These are phyloP conservation scores for Amblyopsis rosae DNA, from an alignment of 2,113 vertebrate genomes.

Conservation along the genomic window DNA sequence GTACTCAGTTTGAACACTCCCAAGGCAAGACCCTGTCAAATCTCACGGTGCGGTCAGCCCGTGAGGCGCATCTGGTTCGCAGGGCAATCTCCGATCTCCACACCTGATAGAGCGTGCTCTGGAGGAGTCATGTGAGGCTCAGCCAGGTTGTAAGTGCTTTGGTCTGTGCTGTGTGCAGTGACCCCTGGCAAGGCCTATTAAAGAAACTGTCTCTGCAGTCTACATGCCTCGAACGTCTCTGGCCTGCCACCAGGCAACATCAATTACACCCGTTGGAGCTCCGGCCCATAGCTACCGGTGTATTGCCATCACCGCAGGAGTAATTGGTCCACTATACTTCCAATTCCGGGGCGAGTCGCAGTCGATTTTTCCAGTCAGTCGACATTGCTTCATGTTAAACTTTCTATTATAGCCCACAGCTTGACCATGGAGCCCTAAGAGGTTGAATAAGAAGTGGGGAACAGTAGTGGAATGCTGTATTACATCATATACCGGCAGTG, in stretches of 20 bases:
- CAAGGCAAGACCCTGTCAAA: no score
- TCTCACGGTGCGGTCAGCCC: no score
- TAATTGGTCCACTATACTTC: conserved; percentile 74
- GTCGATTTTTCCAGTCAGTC: conserved; percentile 68
- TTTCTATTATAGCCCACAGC: conserved; percentile 60
- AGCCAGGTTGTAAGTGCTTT: conserved; percentile 55
- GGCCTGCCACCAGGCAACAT: conserved; percentile 67
- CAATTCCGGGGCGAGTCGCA: conserved; percentile 64
- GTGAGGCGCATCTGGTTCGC: no score
- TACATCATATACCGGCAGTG: no score
- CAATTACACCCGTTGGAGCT: conserved; percentile 67
- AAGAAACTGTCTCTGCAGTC: conserved; percentile 65
- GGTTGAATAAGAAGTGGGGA: conserved; percentile 41
- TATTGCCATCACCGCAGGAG: conserved; percentile 71
- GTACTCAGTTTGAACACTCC: no score
- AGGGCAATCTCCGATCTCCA: not conserved
- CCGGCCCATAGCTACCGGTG: conserved; percentile 61
- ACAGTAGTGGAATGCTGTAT: no score
- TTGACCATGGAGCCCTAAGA: conserved; percentile 40
- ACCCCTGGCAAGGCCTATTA: conserved; percentile 68
- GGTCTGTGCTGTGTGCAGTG: conserved; percentile 50
- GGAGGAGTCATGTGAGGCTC: conserved; percentile 22
- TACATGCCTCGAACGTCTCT: conserved; percentile 65
- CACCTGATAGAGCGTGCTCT: conserved; percentile 17
- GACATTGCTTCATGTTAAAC: conserved; percentile 66